Evolutionary conservation across 2,797 vertebrate species (phyloP).

Genomic region (Poecilia wingei): DNA sequence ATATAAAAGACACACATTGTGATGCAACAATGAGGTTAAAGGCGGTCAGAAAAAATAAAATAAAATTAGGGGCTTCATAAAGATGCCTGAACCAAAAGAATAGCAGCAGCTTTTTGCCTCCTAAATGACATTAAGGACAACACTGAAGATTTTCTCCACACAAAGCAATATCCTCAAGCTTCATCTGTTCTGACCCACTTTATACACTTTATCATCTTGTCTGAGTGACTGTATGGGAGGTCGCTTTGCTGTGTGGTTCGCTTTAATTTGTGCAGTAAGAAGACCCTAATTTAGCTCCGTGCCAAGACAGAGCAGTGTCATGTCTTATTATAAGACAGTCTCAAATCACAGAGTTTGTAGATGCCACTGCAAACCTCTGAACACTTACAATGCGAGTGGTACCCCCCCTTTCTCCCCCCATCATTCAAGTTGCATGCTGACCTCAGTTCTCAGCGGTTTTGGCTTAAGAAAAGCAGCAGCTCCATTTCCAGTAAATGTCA

Average conservation of each 20-base stretch:
- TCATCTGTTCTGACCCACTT: constrained; percentile 36
- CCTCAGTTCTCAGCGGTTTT: constrained; percentile 80
- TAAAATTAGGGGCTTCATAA: background rate
- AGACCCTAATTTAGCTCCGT: constrained; percentile 31
- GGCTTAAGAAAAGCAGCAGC: constrained; percentile 64
- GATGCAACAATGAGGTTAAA: background rate
- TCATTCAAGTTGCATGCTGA: constrained; percentile 64
- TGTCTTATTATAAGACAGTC: constrained; percentile 60
- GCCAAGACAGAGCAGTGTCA: constrained; percentile 40
- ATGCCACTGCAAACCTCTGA: constrained; percentile 74
- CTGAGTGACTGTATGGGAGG: constrained; percentile 57
- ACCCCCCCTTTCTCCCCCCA: background rate
- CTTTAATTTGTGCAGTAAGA: constrained; percentile 55
- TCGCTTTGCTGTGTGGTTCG: constrained; percentile 47
- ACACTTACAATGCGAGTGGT: constrained; percentile 65
- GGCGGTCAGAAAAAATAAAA: background rate
- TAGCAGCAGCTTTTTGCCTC: background rate
- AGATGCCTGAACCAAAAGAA: constrained; percentile 2
- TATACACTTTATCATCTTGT: constrained; percentile 30
- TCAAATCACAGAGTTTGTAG: constrained; percentile 64
- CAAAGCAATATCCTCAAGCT: constrained; percentile 10
- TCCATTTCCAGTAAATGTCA: constrained; percentile 82
- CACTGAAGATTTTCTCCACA: background rate
- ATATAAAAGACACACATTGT: background rate
- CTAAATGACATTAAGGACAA: constrained; percentile 4